Evolutionary conservation across 2,797 vertebrate species (phyloP).

Genomic region (Cephalopachus bancanus): DNA sequence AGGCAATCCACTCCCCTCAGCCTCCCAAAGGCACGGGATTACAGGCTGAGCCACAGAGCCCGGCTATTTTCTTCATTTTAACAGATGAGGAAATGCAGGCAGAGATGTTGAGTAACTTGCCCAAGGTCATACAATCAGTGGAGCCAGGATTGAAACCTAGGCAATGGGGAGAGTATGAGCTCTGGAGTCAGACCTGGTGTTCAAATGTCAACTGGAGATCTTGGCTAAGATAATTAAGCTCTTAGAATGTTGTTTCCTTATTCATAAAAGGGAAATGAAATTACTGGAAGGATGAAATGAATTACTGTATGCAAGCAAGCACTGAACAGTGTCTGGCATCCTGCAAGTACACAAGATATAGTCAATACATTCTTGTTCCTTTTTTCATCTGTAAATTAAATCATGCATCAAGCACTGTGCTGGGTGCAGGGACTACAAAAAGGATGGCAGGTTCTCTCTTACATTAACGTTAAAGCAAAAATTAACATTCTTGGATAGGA

Average conservation of each 20-base stretch:
- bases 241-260: slow-evolving; percentile 6
- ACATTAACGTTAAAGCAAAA: slow-evolving; percentile 43
- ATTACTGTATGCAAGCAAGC: slow-evolving; percentile 10
- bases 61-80: slow-evolving; percentile 41
- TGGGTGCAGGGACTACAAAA: neutral
- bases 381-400: slow-evolving; percentile 37
- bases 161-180: neutral
- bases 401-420: slow-evolving; percentile 4
- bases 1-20: no score
- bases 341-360: neutral
- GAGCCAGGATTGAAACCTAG: neutral
- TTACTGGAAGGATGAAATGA: slow-evolving; percentile 46
- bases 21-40: no score
- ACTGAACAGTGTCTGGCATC: neutral
- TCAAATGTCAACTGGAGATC: slow-evolving; percentile 38
- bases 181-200: slow-evolving; percentile 22
- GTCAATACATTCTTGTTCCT: slow-evolving; percentile 25
- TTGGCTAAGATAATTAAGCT: neutral
- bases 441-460: slow-evolving; percentile 6
- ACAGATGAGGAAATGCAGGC: slow-evolving; percentile 7
- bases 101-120: slow-evolving; percentile 8
- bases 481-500: slow-evolving; percentile 34
- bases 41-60: no score
- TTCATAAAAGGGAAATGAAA: slow-evolving; percentile 42
- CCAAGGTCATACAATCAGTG: slow-evolving; percentile 26